Evolutionary conservation across 2,113 vertebrate species (phyloP).

Genomic region (Prochilodus magdalenae): DNA sequence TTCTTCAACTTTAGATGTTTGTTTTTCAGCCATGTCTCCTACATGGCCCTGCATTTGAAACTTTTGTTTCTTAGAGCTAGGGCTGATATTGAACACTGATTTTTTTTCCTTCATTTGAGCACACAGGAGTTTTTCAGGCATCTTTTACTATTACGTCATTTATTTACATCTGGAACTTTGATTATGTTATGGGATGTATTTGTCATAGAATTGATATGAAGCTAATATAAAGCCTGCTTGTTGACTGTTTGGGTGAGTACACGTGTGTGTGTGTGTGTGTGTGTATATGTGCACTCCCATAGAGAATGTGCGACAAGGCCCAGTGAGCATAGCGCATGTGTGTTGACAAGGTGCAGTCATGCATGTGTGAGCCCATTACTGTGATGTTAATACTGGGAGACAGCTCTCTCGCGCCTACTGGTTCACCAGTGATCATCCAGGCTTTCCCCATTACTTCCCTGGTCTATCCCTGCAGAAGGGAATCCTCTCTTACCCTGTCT

Average conservation of each 20-base stretch:
- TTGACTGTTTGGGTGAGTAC: constrained; percentile 15
- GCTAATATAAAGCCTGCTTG: not conserved
- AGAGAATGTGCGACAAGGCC: not conserved
- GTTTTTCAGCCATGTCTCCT: too few species aligned
- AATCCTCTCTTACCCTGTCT: constrained; percentile 22
- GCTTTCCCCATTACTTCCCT: constrained; percentile 7
- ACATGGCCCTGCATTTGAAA: too few species aligned
- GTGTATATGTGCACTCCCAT: not conserved
- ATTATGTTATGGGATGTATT: not conserved
- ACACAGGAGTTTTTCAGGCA: not conserved
- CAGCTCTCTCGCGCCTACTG: constrained; percentile 15
- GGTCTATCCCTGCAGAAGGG: constrained; percentile 36
- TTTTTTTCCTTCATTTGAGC: too few species aligned
- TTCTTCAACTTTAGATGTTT: too few species aligned
- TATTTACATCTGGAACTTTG: not conserved
- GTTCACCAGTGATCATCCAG: constrained; percentile 27
- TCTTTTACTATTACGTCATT: too few species aligned
- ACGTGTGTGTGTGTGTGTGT: not conserved
- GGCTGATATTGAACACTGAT: too few species aligned
- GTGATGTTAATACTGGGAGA: constrained; percentile 48
- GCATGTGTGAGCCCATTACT: constrained; percentile 46
- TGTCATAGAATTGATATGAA: not conserved
- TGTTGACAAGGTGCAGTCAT: constrained; percentile 47
- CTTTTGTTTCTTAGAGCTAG: too few species aligned
- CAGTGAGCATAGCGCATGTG: constrained; percentile 26